Conservation (phyloP, 2,797 vertebrate genomes). For the Calcarius lapponicus region DNA sequence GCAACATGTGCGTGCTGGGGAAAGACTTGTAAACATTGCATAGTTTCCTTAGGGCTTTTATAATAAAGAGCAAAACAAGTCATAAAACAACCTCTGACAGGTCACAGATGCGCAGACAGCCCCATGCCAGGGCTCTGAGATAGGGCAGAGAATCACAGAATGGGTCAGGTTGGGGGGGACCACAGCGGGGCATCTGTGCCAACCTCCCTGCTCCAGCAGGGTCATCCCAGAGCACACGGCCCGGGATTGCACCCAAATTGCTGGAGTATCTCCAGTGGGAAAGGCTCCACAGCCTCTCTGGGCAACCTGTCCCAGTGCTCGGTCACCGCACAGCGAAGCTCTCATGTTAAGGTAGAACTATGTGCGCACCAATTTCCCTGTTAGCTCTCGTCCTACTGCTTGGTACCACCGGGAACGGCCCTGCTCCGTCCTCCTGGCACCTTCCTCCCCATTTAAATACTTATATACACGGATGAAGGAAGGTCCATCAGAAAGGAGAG, state of each 20-base stretch:
- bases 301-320: not conserved
- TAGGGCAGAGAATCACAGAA: not conserved
- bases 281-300: not conserved
- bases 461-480: not conserved
- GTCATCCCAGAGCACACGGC: not conserved
- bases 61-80: not conserved
- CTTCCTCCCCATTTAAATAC: fast-evolving
- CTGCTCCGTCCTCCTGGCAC: not conserved
- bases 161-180: not conserved
- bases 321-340: not conserved
- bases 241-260: not conserved
- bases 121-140: not conserved
- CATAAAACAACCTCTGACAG: not conserved
- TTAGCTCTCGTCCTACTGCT: too few relatives aligned
- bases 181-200: not conserved
- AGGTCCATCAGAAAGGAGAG: not conserved
- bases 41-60: not conserved
- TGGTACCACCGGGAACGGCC: not conserved
- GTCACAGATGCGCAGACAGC: not conserved
- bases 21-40: not conserved
- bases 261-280: not conserved
- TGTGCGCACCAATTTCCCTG: not conserved
- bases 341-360: not conserved
- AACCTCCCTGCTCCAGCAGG: not conserved
- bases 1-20: fast-evolving